Base-by-base conservation (phyloP, 1,140 invertebrate species). In the Metopolophium dirhodum region DNA sequence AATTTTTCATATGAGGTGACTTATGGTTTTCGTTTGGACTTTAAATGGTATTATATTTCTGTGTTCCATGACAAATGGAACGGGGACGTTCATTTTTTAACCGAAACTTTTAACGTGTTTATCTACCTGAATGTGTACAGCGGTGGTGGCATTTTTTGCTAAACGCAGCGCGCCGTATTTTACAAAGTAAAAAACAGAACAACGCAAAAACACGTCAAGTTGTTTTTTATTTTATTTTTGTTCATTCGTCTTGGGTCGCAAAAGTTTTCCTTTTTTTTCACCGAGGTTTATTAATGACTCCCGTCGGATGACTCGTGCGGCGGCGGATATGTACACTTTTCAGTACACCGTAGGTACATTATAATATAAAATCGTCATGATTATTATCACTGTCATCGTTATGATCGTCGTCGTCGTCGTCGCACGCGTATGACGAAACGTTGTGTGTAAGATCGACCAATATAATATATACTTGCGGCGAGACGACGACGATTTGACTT, bases 71-170 rank as follows among this genome's bases (percentile, higher is more conserved):
- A 93, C 77, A 45, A 93, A 54, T 93, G 47, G 18, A 20, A 57
- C 91, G 51, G 35, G 18, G 30, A n/a, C 51, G 35, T 41, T 51
- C 77, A 86, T 86, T 93, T 82, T 77, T 91, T 49, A 35, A 85
- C 77, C 30, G 14, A 83, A 93, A 93, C 91, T 93, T 93, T 93
- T 93, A 86, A 93, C 91, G 26, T 86, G 45, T 93, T 86, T 45
- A 85, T 93, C 91, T 45, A 86, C 82, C 18, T n/a, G 11, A 6
- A 77, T 7, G 11, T 35, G n/a, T 23, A 1, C 37, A 22, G 41
- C 26, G 35, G 90, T 8, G 37, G 57, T 41, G n/a, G 14, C 35
- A 45, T 90, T 90, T 68, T 47, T 88, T 54, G 1, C 4, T 1
- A 57, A 89, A 37, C 7, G 37, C n/a, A 35, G 8, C 37, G 35